Conservation (phyloP, 2,888 invertebrate species). For the Leptinotarsa haldemani region DNA sequence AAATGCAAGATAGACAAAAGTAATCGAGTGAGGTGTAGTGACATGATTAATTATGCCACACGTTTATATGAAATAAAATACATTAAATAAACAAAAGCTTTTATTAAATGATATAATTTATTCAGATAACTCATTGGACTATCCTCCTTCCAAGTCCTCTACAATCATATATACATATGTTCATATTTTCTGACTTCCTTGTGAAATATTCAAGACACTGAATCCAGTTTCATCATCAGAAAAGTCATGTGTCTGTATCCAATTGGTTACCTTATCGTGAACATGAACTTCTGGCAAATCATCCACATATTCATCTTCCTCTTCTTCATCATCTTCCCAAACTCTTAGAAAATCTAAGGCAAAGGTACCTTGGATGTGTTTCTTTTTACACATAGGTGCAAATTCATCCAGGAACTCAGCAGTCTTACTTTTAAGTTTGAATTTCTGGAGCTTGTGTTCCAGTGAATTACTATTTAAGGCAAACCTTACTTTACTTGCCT, state of each 20-base stretch:
- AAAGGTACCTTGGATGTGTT: slow-evolving; percentile 46
- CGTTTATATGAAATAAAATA: no score
- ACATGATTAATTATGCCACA: no score
- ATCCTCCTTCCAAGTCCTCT: no score
- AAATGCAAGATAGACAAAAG: no score
- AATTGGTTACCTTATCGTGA: slow-evolving; percentile 51
- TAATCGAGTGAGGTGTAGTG: no score
- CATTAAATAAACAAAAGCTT: background rate
- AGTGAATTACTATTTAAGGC: slow-evolving; percentile 31
- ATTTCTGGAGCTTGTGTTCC: slow-evolving; percentile 29
- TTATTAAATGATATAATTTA: no score
- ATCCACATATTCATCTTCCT: slow-evolving; percentile 37
- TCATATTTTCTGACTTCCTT: background rate
- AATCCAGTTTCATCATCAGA: slow-evolving; percentile 30
- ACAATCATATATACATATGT: background rate
- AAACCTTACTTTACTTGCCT: slow-evolving; percentile 44
- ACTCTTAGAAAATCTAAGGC: slow-evolving; percentile 50
- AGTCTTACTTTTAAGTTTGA: slow-evolving; percentile 29
- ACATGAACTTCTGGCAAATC: slow-evolving; percentile 48
- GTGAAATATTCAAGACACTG: background rate
- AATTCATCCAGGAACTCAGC: slow-evolving; percentile 43
- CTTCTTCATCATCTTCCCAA: slow-evolving; percentile 51
- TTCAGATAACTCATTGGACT: background rate
- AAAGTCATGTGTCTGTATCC: slow-evolving; percentile 50
- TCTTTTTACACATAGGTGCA: slow-evolving; percentile 38